Percentiles rank a stretch among this genome's conserved stretches.
These are phyloP conservation scores for Ancistrus triradiatus DNA, from an alignment of 2,113 vertebrate genomes.

Conservation along the genomic window DNA sequence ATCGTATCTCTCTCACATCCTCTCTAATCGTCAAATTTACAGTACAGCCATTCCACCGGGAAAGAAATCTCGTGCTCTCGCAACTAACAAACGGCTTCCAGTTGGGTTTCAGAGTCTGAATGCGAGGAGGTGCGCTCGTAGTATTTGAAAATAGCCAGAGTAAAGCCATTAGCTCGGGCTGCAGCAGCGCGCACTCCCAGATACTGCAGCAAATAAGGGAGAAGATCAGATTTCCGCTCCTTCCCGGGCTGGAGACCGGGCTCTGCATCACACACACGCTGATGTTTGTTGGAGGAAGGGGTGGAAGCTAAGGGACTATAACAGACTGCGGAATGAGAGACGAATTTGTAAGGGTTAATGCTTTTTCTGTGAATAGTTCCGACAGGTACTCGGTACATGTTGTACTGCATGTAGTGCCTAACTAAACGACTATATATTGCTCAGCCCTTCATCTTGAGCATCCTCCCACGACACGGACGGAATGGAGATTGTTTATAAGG, in stretches of 20 bases:
- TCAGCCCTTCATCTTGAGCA: constrained; percentile 33
- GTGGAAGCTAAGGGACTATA: not conserved
- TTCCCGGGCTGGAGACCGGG: constrained; percentile 8
- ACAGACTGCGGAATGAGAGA: constrained; percentile 10
- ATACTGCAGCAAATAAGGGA: constrained; percentile 35
- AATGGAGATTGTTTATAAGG: constrained; percentile 19
- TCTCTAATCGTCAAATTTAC: not conserved
- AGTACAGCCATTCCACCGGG: too few species aligned
- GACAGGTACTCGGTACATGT: not conserved
- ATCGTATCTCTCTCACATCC: constrained; percentile 19
- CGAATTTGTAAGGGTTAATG: not conserved
- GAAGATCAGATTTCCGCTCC: constrained; percentile 33
- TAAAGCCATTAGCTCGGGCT: constrained; percentile 6
- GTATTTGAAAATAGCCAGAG: not conserved
- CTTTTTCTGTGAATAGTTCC: not conserved
- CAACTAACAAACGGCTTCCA: too few species aligned
- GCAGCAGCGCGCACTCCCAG: not conserved
- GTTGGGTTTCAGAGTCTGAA: not conserved
- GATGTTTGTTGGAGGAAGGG: not conserved
- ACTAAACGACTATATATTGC: not conserved
- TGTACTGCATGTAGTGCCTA: constrained; percentile 6
- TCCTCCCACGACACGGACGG: constrained; percentile 25
- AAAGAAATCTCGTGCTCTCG: too few species aligned
- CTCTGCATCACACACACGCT: constrained; percentile 15
- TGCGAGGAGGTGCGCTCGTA: not conserved